These are phyloP conservation scores for Paracyclopina nana DNA, from an alignment of 1,140 invertebrate genomes.

Conservation along the genomic window DNA sequence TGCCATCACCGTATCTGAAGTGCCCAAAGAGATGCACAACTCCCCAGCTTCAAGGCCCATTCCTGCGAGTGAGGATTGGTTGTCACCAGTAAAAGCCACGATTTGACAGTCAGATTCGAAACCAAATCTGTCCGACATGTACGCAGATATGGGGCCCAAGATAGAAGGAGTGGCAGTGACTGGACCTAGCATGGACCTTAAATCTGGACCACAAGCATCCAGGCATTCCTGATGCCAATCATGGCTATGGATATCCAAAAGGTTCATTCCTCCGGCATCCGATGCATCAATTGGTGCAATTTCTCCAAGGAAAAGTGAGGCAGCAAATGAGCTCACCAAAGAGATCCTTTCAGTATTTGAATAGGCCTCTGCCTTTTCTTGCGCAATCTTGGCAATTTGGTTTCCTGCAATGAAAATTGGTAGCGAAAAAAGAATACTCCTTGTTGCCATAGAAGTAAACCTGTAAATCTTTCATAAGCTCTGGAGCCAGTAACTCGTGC, in stretches of 20 bases:
- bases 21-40: constrained; percentile 70
- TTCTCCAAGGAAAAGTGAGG: constrained; percentile 65
- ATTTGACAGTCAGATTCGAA: constrained; percentile 58
- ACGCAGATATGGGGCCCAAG: constrained; percentile 48
- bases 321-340: constrained; percentile 73
- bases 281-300: constrained; percentile 75
- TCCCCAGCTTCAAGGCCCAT: constrained; percentile 58
- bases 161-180: constrained; percentile 44
- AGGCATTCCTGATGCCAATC: constrained; percentile 53
- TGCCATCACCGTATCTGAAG: constrained; percentile 75
- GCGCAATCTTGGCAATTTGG: constrained; percentile 73
- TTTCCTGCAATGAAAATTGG: too few relatives aligned
- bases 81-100: constrained; percentile 81
- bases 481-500: constrained; percentile 70
- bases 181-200: constrained; percentile 41
- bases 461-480: constrained; percentile 82
- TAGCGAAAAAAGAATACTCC: neutral
- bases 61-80: constrained; percentile 60
- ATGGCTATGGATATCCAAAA: constrained; percentile 61
- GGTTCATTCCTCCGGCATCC: constrained; percentile 91
- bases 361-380: constrained; percentile 49
- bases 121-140: constrained; percentile 62
- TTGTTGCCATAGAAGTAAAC: neutral
- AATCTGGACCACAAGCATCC: constrained; percentile 45
- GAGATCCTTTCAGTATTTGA: constrained; percentile 70